phyloP scores from a whole-genome alignment of 2,888 invertebrate genomes.

The Lapara coniferarum region DNA sequence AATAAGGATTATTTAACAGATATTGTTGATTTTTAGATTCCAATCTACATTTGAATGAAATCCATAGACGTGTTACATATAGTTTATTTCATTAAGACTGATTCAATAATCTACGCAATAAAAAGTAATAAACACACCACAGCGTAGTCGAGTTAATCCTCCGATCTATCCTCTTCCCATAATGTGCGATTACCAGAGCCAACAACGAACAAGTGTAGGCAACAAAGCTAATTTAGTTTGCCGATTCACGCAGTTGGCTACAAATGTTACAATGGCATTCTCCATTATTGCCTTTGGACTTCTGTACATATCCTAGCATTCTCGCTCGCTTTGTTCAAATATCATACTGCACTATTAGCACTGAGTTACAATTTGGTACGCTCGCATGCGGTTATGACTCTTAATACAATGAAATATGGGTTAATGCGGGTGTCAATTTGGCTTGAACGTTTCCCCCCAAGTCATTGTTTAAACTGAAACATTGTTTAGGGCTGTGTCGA shows the following conservation, averaged over 20 bases:
- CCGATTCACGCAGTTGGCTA: conserved; percentile 42
- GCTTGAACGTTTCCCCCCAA: conserved; percentile 37
- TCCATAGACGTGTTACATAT: no score
- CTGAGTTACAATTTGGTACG: conserved; percentile 37
- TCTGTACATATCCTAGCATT: conserved; percentile 36
- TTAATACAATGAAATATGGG: conserved; percentile 33
- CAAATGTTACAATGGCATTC: conserved; percentile 45
- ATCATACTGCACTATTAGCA: conserved; percentile 41
- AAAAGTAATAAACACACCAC: background rate
- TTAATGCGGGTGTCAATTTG: conserved; percentile 32
- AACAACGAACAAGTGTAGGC: conserved; percentile 32
- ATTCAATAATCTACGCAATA: no score
- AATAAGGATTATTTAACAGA: no score
- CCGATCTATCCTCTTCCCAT: background rate
- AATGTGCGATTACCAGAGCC: conserved; percentile 8
- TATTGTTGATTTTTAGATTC: no score
- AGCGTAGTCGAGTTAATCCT: background rate
- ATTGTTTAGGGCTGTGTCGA: conserved; percentile 38
- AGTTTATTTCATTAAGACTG: no score
- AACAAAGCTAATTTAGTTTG: conserved; percentile 34
- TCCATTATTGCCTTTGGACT: conserved; percentile 42
- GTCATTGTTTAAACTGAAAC: conserved; percentile 46
- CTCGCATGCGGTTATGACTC: conserved; percentile 32
- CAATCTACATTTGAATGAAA: no score
- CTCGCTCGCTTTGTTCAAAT: conserved; percentile 42